These are phyloP conservation scores for Caenorhabditis briggsae DNA, from an alignment of 1,140 invertebrate genomes.

Conservation along the genomic window DNA sequence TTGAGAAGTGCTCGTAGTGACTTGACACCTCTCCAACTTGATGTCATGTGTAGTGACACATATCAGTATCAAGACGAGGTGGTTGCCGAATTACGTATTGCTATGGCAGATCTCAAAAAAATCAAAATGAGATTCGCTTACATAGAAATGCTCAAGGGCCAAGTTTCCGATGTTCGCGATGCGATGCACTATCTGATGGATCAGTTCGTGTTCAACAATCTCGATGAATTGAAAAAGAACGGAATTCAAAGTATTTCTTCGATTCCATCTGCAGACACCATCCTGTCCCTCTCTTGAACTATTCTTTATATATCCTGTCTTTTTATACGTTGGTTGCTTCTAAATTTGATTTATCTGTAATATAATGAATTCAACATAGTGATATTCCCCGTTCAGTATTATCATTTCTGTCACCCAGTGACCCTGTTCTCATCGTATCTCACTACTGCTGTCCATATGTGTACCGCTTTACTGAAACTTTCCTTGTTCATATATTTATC, in stretches of 20 bases:
- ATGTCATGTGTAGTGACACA: slow-evolving; percentile 11
- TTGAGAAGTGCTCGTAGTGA: neutral
- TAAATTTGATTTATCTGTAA: neutral
- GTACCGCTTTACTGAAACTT: neutral
- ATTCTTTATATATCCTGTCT: neutral
- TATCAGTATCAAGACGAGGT: slow-evolving; percentile 13
- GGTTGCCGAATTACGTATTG: neutral
- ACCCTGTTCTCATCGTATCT: neutral
- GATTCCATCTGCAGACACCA: neutral
- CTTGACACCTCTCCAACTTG: slow-evolving; percentile 13
- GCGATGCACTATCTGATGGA: slow-evolving; percentile 38
- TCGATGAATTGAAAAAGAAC: neutral
- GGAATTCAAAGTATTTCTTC: neutral
- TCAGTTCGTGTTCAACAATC: slow-evolving; percentile 19
- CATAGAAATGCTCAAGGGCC: neutral
- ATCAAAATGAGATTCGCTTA: neutral
- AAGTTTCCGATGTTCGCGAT: slow-evolving; percentile 15
- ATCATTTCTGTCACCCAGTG: slow-evolving; percentile 6
- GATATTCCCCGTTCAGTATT: neutral
- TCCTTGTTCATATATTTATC: neutral
- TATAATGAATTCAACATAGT: neutral
- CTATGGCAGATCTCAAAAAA: neutral
- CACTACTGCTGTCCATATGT: neutral
- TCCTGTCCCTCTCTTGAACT: neutral
- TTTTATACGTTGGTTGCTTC: neutral